Base-by-base conservation (phyloP, 2,797 vertebrate species). In the Lepilemur ruficaudatus region DNA sequence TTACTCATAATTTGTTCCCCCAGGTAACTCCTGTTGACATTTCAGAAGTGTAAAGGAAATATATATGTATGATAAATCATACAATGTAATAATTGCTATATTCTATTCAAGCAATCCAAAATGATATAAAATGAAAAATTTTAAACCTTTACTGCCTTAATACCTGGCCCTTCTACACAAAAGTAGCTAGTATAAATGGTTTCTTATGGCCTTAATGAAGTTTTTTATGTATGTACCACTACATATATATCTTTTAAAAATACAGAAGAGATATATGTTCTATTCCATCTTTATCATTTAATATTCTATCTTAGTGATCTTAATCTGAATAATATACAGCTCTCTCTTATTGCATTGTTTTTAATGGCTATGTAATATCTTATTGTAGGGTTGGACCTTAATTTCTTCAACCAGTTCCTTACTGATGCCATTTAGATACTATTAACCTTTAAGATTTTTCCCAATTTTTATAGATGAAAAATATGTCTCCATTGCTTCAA, bases 31-130 rank as follows among this genome's bases (percentile, higher is more conserved):
- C 20, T 48, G 13, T 72, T 94, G 28, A 59, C 48, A 94, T 90
- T 94, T 94, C 79, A 90, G 41, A 70, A 83, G 67, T 78, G 87
- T n/a, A 86, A 80, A 81, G 43, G 46, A 63, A 80, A 87, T 52
- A 32, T 25, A 79, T 23, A 57, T 72, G 23, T 30, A 65, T 61
- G 48, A 12, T 94, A 84, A 78, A 35, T 73, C 18, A 89, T 38
- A 80, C 43, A 69, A 30, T 78, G 28, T 72, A 48, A 20, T 23
- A 35, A n/a, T 73, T 28, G 25, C 32, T 93, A 3, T 52, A 28
- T n/a, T 80, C 30, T 72, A 73, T 80, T 73, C 25, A 84, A 38
- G 69, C 59, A 46, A 63, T 88, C 30, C 3, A 18, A 22, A 82
- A 67, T 55, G 35, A 95, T 72, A 48, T 70, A 91, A 89, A 81